These are phyloP conservation scores for Biston betularia DNA, from an alignment of 2,888 invertebrate genomes.

Conservation along the genomic window DNA sequence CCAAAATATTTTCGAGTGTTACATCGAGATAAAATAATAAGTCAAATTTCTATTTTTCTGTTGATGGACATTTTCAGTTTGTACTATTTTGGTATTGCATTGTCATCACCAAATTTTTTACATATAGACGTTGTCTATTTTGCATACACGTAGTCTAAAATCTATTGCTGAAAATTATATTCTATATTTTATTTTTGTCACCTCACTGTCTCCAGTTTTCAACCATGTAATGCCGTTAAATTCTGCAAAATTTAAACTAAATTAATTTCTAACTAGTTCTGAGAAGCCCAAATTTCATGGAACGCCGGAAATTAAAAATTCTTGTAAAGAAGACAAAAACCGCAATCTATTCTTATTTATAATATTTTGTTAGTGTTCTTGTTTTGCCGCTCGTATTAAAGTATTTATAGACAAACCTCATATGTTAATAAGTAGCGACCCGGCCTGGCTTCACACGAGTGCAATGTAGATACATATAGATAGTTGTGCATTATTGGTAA, in stretches of 20 bases:
- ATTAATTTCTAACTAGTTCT: conserved; percentile 45
- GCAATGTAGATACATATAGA: no score
- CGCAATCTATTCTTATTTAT: conserved; percentile 37
- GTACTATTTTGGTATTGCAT: conserved; percentile 13
- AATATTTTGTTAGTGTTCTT: background rate
- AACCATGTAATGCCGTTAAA: background rate
- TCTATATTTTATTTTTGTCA: background rate
- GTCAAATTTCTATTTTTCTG: conserved; percentile 18
- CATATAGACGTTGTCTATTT: background rate
- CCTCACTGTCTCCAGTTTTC: background rate
- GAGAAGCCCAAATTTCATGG: conserved; percentile 51
- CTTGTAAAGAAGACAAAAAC: conserved; percentile 54
- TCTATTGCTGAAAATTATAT: background rate
- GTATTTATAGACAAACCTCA: no score
- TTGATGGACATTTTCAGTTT: conserved; percentile 13
- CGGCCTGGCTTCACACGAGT: no score
- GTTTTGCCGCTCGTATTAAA: no score
- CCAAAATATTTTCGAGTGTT: conserved; percentile 28
- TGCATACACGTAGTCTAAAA: background rate
- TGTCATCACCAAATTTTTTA: conserved; percentile 9
- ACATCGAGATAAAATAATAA: conserved; percentile 15
- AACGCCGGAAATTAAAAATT: conserved; percentile 76
- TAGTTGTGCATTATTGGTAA: no score
- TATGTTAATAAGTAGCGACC: no score
- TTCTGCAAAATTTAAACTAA: conserved; percentile 4